Base-by-base conservation (phyloP, 2,113 vertebrate species). In the Callionymus lyra region DNA sequence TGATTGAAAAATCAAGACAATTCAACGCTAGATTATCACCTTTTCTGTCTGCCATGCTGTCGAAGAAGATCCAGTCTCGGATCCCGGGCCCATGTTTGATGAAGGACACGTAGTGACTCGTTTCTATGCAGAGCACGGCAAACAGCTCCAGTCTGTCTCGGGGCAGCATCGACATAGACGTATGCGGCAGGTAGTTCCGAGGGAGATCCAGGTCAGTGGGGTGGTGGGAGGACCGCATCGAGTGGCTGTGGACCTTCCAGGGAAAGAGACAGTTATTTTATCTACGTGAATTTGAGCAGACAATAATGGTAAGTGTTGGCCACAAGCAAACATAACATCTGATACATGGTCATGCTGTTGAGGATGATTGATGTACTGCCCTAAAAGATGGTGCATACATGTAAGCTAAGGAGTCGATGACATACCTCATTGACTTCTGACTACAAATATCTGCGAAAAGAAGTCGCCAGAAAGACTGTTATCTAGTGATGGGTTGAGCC, bases 21-120 rank as follows among this genome's bases (percentile, higher is more conserved):
- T n/a, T n/a, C 6, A 1, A 12, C 2, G 16, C 9, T 16, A 10
- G 3, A 31, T 8, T 2, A 84, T 82, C 65, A 90, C 91, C 91
- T 0, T 87, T 41, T 48, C 91, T 74, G 76, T 94, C 91, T 0
- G 91, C 89, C 91, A 94, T 94, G 77, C 91, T 94, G 79, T 94
- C 91, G 0, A 92, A 94, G 70, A 94, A 94, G 78, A 93, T 85
- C 91, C 91, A 94, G 74, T 90, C 81, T 1, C 77, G 15, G 0
- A 38, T 63, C 11, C 71, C 46, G 0, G 86, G 85, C 8, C 90
- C 91, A 0, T 93, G 68, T 10, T 90, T 91, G 53, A 93, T 80
- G 1, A 94, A 94, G 57, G 90, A 87, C 34, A 94, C 91, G 0
- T 94, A 94, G 65, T 94, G 91, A 16, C 91, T 94, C 19, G 88